Base-by-base conservation (phyloP, 1,140 invertebrate species). In the Philopotamus ludificatus region DNA sequence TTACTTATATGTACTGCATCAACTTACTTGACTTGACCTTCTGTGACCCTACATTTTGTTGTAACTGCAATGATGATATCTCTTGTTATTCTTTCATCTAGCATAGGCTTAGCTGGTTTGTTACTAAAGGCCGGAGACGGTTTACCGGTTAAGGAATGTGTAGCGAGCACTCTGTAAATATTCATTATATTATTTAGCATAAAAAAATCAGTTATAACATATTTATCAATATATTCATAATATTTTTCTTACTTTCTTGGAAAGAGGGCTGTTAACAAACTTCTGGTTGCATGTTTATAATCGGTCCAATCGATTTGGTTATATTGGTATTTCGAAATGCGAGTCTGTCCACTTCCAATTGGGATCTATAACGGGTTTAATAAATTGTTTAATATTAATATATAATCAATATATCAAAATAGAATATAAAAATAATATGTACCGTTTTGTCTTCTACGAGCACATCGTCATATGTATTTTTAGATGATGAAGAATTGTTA, bases 31-130 rank as follows among this genome's bases (percentile, higher is more conserved):
- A 79, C 76, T 22, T 75, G 60, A 26, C 67, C 74, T 65, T 76
- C 73, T 1, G 71, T 68, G 2, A 78, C 76, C 15, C 63, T 50
- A 63, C 76, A 78, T 41, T 63, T 70, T 3, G 76, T 71, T 1
- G 72, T 71, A 2, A 79, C 77, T 1, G 74, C 77, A 54, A 73
- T 72, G 2, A 80, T 74, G n/a, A 80, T 79, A 51, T 80, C 77
- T 15, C 73, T 68, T 2, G 79, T 73, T 18, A 76, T 59, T 10
- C 67, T 67, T 0, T 73, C 65, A 49, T 78, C 72, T 16, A 80
- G 61, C 41, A 74, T 76, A 63, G 74, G 74, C 58, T 77, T 77
- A 1, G 76, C 70, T 3, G 76, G 75, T 53, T 75, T 78, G 50
- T 75, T 67, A 0, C 71, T 73, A 55, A 79, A 79, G 0, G 77